Base-by-base conservation (phyloP, 2,797 vertebrate genomes). In the Myotis pilosus region DNA sequence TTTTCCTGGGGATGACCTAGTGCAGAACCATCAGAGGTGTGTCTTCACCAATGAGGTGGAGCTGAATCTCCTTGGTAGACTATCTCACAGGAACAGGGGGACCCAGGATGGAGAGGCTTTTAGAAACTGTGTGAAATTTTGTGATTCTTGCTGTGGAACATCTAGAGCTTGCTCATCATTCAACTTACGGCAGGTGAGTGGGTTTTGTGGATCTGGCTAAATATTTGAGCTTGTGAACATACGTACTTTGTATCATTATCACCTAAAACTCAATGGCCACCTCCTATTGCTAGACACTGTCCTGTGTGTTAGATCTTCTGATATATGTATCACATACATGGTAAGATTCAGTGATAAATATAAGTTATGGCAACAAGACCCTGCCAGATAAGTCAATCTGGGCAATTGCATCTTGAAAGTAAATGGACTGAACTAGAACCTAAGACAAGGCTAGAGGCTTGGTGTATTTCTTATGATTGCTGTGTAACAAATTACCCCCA, bases 61-160 rank as follows among this genome's bases (percentile, higher is more conserved):
- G 60, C 13, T 28, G 6, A 23, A 10, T 62, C n/a, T 66, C 41
- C 3, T 0, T 2, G 11, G 57, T 51, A 23, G 47, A 30, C n/a
- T 4, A 13, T 28, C 5, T 64, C 49, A 23, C 3, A 44, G 66
- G 33, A 41, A 19, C 3, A 1, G n/a, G 1, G 12, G 7, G 5
- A 13, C 11, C 8, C 0, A 0, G 6, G 12, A 33, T 3, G 64
- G 30, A 36, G 12, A 41, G 0, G 0, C 2, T 68, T 25, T 41
- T 20, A 36, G 80, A 80, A 60, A n/a, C 3, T 16, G 10, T 13
- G 8, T 30, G 33, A 33, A 51, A n/a, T 13, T 49, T n/a, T 13
- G 30, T 30, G 3, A 12, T 19, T 23, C 44, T 80, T 60, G 3
- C 22, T 19, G 15, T 3, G 64, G 16, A 60, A 12, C 8, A 3